Base-by-base conservation (phyloP, 2,888 invertebrate genomes). In the Trichopoda pennipes region DNA sequence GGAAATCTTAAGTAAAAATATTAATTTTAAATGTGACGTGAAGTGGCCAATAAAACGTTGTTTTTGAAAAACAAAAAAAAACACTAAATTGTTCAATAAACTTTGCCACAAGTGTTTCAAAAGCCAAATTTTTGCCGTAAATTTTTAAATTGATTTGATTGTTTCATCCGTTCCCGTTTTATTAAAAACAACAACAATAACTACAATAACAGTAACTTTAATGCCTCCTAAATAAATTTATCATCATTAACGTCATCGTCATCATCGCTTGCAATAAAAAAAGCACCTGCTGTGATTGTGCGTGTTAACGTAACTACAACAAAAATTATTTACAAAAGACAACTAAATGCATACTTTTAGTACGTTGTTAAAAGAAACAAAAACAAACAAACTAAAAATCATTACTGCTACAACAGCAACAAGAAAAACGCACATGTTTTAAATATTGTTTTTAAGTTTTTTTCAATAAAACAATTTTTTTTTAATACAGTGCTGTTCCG, bases 241-340 rank as follows among this genome's bases (percentile, higher is more conserved):
- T 38, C 38, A 69, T 35, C 53, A 56, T 49, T 56, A 60, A 17
- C 75, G 19, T 49, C 42, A 44, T 38, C 12, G 38, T 12, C 38
- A 38, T 38, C 38, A 38, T 38, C 38, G 17, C 28, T 17, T n/a
- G 35, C 28, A 61, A 63, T 21, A 72, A 77, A 47, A 81, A 64
- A 78, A 38, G 75, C 78, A 81, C 81, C 81, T 81, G 81, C 81
- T 81, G 68, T 76, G 76, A 76, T 72, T 73, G 68, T 77, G 81
- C 76, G 76, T 76, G 72, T 51, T 61, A 81, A 56, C 61, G 47
- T 53, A 73, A 63, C 49, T 68, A 42, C 16, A 76, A 38, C 51
- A 61, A 44, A 66, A 63, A 51, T 23, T 19, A 42, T 60, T 66
- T 68, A 61, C 69, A 74, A 77, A 70, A 74, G 55, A 42, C n/a